These are phyloP conservation scores for Ceratitis capitata DNA, from an alignment of 1,140 invertebrate species.

Conservation along the genomic window DNA sequence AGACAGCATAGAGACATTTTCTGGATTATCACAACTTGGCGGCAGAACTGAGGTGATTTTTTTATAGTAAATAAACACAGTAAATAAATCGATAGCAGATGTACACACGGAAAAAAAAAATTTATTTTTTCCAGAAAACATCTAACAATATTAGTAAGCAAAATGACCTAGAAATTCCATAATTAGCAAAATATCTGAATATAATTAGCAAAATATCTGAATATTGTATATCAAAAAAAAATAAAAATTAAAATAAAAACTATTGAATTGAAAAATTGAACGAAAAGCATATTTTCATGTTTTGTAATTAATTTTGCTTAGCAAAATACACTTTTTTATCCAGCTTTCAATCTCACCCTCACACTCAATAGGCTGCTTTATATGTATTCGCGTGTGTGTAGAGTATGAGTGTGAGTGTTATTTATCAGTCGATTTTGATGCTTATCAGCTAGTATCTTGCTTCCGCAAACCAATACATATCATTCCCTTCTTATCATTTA, in stretches of 20 bases:
- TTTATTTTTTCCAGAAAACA: no score
- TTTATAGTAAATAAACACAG: no score
- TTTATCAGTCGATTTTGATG: not conserved
- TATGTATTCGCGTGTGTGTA: not conserved
- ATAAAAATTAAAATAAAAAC: not conserved
- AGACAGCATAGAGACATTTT: not conserved
- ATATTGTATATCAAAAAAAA: no score
- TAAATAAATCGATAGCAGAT: not conserved
- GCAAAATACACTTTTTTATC: not conserved
- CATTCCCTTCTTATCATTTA: not conserved
- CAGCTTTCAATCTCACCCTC: not conserved
- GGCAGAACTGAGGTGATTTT: no score
- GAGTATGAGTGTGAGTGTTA: no score
- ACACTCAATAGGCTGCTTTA: not conserved
- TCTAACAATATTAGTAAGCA: no score
- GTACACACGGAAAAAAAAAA: not conserved
- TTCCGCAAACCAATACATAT: not conserved
- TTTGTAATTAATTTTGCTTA: not conserved
- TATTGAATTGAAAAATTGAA: not conserved
- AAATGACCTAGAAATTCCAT: no score
- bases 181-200: no score
- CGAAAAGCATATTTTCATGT: not conserved
- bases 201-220: no score
- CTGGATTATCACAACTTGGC: not conserved
- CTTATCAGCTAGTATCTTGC: not conserved